Evolutionary conservation across 2,888 invertebrate genomes (phyloP).

Genomic region (Lithophane socia): DNA sequence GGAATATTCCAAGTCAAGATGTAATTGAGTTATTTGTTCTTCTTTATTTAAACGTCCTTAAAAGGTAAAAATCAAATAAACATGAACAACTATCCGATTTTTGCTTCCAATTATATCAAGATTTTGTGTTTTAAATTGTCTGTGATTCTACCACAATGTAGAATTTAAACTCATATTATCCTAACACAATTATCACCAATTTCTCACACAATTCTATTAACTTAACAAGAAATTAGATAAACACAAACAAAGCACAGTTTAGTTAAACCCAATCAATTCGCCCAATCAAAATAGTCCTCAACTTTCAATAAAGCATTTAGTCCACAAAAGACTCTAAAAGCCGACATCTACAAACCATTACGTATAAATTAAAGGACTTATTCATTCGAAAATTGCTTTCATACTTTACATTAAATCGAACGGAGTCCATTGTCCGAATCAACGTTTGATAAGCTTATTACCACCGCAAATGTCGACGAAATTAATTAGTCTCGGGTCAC

Average conservation of each 20-base stretch:
- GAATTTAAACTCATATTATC: background rate
- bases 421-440: slow-evolving; percentile 74
- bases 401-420: slow-evolving; percentile 68
- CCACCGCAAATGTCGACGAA: slow-evolving; percentile 83
- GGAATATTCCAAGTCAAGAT: background rate
- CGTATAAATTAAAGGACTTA: slow-evolving; percentile 57
- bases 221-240: slow-evolving; percentile 23
- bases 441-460: slow-evolving; percentile 89
- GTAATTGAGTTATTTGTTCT: slow-evolving; percentile 7
- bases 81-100: background rate
- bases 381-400: slow-evolving; percentile 62
- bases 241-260: slow-evolving; percentile 12
- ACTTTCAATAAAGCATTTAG: slow-evolving; percentile 49
- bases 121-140: no score
- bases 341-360: slow-evolving; percentile 46
- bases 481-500: slow-evolving; percentile 86
- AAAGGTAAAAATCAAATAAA: background rate
- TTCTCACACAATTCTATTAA: background rate
- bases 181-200: slow-evolving; percentile 10
- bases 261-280: slow-evolving; percentile 32
- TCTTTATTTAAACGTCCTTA: background rate
- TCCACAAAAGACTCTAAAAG: slow-evolving; percentile 54
- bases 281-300: slow-evolving; percentile 42
- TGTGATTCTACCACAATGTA: background rate
- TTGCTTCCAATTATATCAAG: background rate